Evolutionary conservation across 2,888 invertebrate genomes (phyloP), one percentile per base, ranked within the genome.

Genomic region (Andrena hattorfiana): DNA sequence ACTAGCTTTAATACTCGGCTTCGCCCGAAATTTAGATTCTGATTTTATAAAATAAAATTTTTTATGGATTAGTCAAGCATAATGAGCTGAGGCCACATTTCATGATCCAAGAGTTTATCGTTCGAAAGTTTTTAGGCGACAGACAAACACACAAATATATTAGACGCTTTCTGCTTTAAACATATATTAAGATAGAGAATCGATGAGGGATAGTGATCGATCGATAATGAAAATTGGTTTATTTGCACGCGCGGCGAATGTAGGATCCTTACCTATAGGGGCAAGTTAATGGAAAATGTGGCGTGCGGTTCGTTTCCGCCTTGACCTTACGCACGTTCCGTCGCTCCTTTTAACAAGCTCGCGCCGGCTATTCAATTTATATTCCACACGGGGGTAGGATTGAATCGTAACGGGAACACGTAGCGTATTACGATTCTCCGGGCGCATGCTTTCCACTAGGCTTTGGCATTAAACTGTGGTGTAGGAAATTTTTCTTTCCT

Each of bases 271-370:
- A 28, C 13, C 13, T 10, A 2, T 8, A 51, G n/a, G 49, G 32
- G 67, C 32, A 20, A 7, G 20, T 20, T 20, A 20, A 32, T 49
- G 7, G 30, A 66, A 66, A 71, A 67, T 70, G 28, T n/a, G 42
- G n/a, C 59, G n/a, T 23, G 51, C 13, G 7, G 30, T 13, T 48
- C 66, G 72, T 83, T 77, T 87, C 75, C 73, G 79, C 70, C 87
- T 86, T 87, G 86, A 86, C 86, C 87, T 87, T 87, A 86, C 85
- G 56, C 87, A 85, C 82, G 69, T 70, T 73, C 69, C 35, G 20
- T 35, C 62, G 59, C 71, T 71, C 73, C 72, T 48, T 83, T 48
- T 83, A 81, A 72, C 72, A 74, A 71, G 49, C 30, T 28, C 63
- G 60, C 60, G 72, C 28, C 72, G 62, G 49, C 76, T 62, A 78